phyloP scores from a whole-genome alignment of 2,113 vertebrate species.

The Sapayoa aenigma region DNA sequence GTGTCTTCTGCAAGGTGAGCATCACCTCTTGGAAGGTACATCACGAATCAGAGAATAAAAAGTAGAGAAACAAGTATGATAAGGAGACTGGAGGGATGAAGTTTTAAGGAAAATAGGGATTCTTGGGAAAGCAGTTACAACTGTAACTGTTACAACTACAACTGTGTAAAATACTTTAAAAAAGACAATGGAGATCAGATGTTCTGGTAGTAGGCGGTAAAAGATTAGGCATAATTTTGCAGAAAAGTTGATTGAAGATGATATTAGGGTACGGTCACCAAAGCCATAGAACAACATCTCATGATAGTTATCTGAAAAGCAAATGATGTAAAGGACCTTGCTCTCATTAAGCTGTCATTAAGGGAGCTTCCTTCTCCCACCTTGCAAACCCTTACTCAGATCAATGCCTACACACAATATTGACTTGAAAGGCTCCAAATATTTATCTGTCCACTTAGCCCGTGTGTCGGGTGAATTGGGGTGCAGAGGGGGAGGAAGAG shows the following conservation, averaged over 20 bases:
- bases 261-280: not conserved
- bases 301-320: not conserved
- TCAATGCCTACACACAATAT: accelerated
- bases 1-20: not conserved
- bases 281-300: not conserved
- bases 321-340: not conserved
- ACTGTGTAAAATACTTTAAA: not conserved
- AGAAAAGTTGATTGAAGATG: not conserved
- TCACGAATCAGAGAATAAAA: not conserved
- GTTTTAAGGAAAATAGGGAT: not conserved
- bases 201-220: not conserved
- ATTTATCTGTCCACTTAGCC: not conserved
- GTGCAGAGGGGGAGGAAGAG: not conserved
- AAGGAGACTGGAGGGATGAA: not conserved
- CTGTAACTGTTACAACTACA: too few species aligned
- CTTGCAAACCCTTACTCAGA: not conserved
- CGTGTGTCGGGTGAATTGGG: accelerated
- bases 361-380: not conserved
- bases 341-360: not conserved
- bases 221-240: not conserved
- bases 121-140: not conserved
- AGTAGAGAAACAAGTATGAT: not conserved
- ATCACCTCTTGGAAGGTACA: not conserved
- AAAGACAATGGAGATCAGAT: not conserved
- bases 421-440: not conserved